Evolutionary conservation across 1,140 invertebrate species (phyloP).

Genomic region (Drosophila ironensis): DNA sequence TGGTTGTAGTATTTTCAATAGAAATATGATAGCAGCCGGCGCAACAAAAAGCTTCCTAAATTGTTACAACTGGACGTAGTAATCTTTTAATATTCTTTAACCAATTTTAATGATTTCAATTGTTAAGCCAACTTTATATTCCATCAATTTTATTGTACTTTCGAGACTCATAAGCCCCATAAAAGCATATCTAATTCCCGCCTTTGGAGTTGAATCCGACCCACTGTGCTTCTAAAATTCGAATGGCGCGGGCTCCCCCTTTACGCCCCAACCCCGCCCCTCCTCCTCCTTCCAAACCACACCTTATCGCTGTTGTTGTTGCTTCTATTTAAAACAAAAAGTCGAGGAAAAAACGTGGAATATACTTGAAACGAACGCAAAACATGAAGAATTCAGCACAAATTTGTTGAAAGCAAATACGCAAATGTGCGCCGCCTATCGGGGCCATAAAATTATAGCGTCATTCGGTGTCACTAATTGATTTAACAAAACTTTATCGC

Average conservation of each 20-base stretch:
- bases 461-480: conserved; percentile 44
- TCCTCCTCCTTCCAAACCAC: conserved; percentile 20
- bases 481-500: conserved; percentile 16
- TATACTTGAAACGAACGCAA: conserved; percentile 47
- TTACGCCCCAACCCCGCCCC: no score
- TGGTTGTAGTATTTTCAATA: no score
- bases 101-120: no score
- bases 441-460: conserved; percentile 36
- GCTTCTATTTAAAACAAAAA: conserved; percentile 75
- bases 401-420: conserved; percentile 59
- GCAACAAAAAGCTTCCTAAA: no score
- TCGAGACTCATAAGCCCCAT: no score
- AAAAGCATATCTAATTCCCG: no score
- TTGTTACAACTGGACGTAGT: no score
- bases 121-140: no score
- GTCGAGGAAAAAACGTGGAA: conserved; percentile 36
- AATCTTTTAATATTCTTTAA: no score
- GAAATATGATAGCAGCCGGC: no score
- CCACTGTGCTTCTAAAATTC: conserved; percentile 62
- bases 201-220: no score
- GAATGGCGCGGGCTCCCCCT: conserved; percentile 56
- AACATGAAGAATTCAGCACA: conserved; percentile 60
- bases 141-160: no score
- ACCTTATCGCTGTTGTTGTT: conserved; percentile 49
- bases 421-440: conserved; percentile 16